A percentile compares a stretch with the other conserved stretches of the same genome.
phyloP scores from a whole-genome alignment of 2,888 invertebrate species.

The Bombylius major region DNA sequence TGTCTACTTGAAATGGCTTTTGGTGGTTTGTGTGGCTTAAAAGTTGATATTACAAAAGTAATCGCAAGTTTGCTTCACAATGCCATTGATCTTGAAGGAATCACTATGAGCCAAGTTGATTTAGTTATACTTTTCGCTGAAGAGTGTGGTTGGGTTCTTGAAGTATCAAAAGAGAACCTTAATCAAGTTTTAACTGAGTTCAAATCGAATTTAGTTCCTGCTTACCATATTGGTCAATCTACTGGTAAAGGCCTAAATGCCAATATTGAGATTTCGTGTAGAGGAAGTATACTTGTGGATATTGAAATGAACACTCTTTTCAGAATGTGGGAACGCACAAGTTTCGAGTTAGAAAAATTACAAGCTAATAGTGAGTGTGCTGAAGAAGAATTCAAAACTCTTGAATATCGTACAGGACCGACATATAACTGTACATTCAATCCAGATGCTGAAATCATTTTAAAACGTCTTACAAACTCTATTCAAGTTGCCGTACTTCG shows the following conservation, averaged over 20 bases:
- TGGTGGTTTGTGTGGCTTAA: slow-evolving; percentile 72
- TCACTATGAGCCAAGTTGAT: slow-evolving; percentile 37
- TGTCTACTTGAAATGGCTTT: slow-evolving; percentile 94
- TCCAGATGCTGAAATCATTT: slow-evolving; percentile 42
- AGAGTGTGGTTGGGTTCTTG: slow-evolving; percentile 76
- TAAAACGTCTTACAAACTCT: slow-evolving; percentile 32
- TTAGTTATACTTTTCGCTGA: slow-evolving; percentile 68
- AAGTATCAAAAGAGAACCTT: slow-evolving; percentile 47
- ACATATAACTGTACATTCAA: slow-evolving; percentile 60
- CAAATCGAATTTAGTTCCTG: slow-evolving; percentile 45
- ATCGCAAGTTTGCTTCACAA: slow-evolving; percentile 15
- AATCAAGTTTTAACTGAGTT: slow-evolving; percentile 49
- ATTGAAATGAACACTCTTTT: slow-evolving; percentile 54
- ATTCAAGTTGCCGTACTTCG: slow-evolving; percentile 80
- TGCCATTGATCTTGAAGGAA: slow-evolving; percentile 18
- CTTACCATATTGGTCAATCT: slow-evolving; percentile 55
- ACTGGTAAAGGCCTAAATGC: slow-evolving; percentile 50
- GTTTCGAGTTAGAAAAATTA: slow-evolving; percentile 72
- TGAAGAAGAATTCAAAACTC: slow-evolving; percentile 59
- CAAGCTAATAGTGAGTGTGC: slow-evolving; percentile 75
- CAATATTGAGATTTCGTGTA: slow-evolving; percentile 18
- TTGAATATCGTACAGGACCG: slow-evolving; percentile 56
- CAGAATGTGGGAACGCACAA: slow-evolving; percentile 91
- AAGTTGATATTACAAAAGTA: slow-evolving; percentile 47
- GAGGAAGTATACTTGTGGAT: slow-evolving; percentile 38